phyloP scores from a whole-genome alignment of 2,888 invertebrate species.

The Drosophila sordidula region DNA sequence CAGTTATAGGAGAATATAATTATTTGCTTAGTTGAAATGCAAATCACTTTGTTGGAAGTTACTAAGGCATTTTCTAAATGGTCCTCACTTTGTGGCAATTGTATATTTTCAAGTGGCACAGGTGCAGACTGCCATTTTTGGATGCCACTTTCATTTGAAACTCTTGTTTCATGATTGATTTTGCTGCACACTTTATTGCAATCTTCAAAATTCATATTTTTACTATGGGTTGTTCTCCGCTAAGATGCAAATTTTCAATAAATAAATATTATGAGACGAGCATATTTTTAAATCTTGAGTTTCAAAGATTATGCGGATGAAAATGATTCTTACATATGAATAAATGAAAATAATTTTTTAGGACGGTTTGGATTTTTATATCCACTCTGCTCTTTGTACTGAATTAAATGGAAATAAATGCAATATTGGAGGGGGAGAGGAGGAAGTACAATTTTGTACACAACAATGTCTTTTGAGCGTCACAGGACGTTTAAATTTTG shows the following conservation, averaged over 20 bases:
- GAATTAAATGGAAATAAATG: neutral
- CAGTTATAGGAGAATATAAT: too few relatives aligned
- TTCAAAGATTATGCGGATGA: neutral
- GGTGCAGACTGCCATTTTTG: neutral
- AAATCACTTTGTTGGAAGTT: neutral
- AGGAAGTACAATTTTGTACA: neutral
- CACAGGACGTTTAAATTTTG: neutral
- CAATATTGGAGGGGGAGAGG: neutral
- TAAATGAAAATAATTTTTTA: neutral
- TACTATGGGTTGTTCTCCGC: too few relatives aligned
- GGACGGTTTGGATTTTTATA: neutral
- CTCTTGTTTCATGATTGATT: neutral
- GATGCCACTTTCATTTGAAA: neutral
- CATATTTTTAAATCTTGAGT: neutral
- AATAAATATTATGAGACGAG: neutral
- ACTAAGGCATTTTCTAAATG: neutral
- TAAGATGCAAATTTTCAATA: neutral
- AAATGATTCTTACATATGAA: neutral
- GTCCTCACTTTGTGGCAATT: neutral
- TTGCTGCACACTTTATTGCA: neutral
- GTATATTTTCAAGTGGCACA: neutral
- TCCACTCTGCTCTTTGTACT: neutral
- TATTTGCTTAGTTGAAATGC: too few relatives aligned
- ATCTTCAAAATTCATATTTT: neutral
- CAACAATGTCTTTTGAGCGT: neutral